These are phyloP conservation scores for Frieseomelitta varia DNA, from an alignment of 1,140 invertebrate species.

Conservation along the genomic window DNA sequence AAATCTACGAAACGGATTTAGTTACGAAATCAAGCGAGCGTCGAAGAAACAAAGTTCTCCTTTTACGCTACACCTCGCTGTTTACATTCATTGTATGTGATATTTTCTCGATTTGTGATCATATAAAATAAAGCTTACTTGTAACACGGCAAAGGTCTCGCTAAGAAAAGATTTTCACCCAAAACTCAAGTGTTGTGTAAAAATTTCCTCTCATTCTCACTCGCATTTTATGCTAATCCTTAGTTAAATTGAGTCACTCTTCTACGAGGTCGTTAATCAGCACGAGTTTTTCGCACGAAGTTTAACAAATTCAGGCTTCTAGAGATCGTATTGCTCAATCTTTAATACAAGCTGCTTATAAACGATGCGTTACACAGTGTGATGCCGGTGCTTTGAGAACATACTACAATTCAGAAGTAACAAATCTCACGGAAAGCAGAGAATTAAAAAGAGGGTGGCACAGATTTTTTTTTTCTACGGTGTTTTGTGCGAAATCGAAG, in stretches of 20 bases:
- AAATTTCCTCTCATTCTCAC: neutral
- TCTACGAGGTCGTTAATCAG: slow-evolving; percentile 9
- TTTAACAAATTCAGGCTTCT: slow-evolving; percentile 22
- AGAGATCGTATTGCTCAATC: neutral
- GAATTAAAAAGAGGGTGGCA: neutral
- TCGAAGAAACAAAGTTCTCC: neutral
- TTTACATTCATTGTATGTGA: slow-evolving; percentile 3
- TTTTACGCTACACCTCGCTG: slow-evolving; percentile 25
- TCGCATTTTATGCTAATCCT: neutral
- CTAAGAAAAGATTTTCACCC: neutral
- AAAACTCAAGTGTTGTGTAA: neutral
- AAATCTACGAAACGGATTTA: neutral
- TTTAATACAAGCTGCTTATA: slow-evolving; percentile 34
- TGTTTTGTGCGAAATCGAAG: neutral
- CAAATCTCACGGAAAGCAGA: neutral
- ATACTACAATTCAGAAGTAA: neutral
- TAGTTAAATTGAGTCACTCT: slow-evolving; percentile 10
- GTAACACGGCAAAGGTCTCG: neutral
- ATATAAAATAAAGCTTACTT: slow-evolving; percentile 18
- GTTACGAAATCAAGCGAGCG: neutral
- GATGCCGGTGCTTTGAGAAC: neutral
- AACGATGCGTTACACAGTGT: neutral
- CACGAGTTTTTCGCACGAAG: neutral
- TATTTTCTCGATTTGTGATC: slow-evolving; percentile 3
- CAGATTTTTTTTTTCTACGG: neutral